Base-by-base conservation (phyloP, 1,140 invertebrate species). In the Halesus radiatus region DNA sequence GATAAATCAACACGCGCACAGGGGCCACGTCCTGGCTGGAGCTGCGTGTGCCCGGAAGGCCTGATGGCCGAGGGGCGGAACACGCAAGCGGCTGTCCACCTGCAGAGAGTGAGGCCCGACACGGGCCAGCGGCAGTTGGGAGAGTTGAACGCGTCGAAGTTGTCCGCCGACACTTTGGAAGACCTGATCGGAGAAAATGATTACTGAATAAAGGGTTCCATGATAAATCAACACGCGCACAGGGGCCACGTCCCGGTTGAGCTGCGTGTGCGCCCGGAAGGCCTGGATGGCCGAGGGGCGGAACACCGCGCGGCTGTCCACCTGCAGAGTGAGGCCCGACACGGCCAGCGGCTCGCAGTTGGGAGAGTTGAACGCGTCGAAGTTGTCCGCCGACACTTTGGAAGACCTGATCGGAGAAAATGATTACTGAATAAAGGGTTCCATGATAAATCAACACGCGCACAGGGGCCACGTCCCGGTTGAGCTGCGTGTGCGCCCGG, bases 301-400 rank as follows among this genome's bases (percentile, higher is more conserved):
- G 84, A 95, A 97, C 64, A 98, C 93, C 0, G 92, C 90, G 26
- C 93, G 91, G 86, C 95, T 96, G 85, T 97, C 93, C 52, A 98
- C 95, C 83, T 93, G 90, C 72, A 95, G 91, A 78, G 92, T 90
- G 37, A 96, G 94, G 7, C 96, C 97, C 50, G 97, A 92, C 56
- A 92, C 92, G 1, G 95, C 98, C n/a, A 99, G n/a, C n/a, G 96
- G 94, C 2, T n/a, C 87, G 85, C 94, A 93, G 88, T 99, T 99
- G 0, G 97, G 98, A 0, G 96, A 97, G 82, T 94, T 90, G 86
- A 99, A 99, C 0, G 98, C 98, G 83, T 95, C 93, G 64, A 99
- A 92, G 18, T 93, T 92, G 50, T 92, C 92, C 1, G 95, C n/a
- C n/a, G 96, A 96, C 0, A 93, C 88, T 89, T 99, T 99, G 3